Conservation (phyloP, 2,797 vertebrate genomes). For the Netta rufina region DNA sequence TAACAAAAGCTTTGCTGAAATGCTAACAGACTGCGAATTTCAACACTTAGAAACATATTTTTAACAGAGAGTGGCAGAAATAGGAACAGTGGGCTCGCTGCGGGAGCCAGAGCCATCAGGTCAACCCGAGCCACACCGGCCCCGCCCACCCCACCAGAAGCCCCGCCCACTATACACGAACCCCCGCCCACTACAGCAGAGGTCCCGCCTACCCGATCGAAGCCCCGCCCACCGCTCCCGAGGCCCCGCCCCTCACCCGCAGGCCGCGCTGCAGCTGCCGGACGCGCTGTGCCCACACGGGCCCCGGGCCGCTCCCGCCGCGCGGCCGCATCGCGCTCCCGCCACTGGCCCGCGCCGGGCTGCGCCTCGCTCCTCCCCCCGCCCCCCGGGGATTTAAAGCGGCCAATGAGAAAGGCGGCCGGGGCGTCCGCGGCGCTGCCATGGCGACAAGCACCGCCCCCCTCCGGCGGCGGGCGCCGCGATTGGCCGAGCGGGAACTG, state of each 20-base stretch:
- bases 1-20: no score
- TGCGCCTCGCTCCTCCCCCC: accelerated
- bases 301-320: background rate
- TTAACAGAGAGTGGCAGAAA: no score
- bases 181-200: no score
- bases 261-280: constrained; percentile 65
- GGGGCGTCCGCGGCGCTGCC: background rate
- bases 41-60: background rate
- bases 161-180: no score
- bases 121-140: no score
- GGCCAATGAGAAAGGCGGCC: background rate
- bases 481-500: background rate
- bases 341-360: background rate
- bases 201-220: accelerated
- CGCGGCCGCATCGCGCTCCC: background rate
- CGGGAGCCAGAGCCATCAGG: no score
- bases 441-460: background rate
- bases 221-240: no score
- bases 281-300: constrained; percentile 31
- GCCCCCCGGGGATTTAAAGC: background rate
- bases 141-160: no score
- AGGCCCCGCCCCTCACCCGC: background rate
- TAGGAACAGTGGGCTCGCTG: no score
- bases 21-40: no score
- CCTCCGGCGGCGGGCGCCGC: accelerated